Evolutionary conservation across 2,797 vertebrate genomes (phyloP), one percentile per base, ranked within the genome.

Genomic region (Tenualosa thibaudeaui): DNA sequence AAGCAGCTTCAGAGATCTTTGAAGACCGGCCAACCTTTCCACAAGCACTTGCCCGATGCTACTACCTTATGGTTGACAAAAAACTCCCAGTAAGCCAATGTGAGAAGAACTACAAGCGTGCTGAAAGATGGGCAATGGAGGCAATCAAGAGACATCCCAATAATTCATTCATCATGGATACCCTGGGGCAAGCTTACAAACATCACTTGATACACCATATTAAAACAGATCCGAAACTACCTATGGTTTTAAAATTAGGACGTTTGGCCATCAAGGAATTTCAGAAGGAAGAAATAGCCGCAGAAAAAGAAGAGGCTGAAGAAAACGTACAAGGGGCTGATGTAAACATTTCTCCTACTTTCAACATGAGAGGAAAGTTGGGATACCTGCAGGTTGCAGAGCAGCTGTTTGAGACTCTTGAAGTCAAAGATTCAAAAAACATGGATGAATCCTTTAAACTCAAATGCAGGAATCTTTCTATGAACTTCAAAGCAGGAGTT

Each of bases 141-240:
- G 87, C 87, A 22, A 85, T 87, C 22, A 0, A 0, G 2, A 86
- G 46, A 17, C 81, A 81, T n/a, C 19, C 62, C 7, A 81, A 37
- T 68, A 89, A 88, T 53, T 88, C 84, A 1, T 88, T 88, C 60
- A 83, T 88, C 7, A 84, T 60, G 54, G 85, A 89, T 71, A 89
- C 89, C 19, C 89, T 89, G 49, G 89, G 87, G 12, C 87, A 89
- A 84, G 82, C 85, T 78, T 43, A 85, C 68, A 89, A 87, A 82
- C 53, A 84, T 46, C 60, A 58, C 2, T 43, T 89, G 1, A 82
- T 78, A 46, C 71, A 78, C 40, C 13, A 19, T 22, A 37, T 46
- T 5, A 78, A 22, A 22, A 43, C 13, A 3, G 26, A 75, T 17
- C 37, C 37, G 5, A 6, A 5, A 15, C 71, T 1, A 7, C 22